Base-by-base conservation (phyloP, 2,113 vertebrate species). In the Anolis sagrei region DNA sequence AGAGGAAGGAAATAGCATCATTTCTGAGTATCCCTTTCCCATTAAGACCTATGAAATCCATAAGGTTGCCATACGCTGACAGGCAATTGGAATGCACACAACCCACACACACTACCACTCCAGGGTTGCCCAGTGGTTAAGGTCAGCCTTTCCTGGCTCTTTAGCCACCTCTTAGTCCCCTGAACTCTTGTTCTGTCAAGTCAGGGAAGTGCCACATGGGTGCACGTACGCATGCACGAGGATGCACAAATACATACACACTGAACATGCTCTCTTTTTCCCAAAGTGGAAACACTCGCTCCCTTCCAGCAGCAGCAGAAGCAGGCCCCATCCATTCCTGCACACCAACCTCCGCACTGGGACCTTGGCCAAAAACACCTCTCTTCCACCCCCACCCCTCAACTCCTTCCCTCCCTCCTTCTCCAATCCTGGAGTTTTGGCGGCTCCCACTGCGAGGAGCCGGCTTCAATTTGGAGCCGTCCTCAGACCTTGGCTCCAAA, bases 211-310 rank as follows among this genome's bases (percentile, higher is more conserved):
- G 48, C 5, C 74, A 27, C 54, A 19, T 19, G 0, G 48, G 36
- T 4, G 34, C 36, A 48, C 39, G 58, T 23, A 34, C 29, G 23
- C 19, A 11, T 34, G 34, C 34, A 34, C 19, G 23, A 19, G 10
- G 5, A 44, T 21, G 9, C 70, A 44, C 70, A 74, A 32, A 19
- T 34, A 32, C n/a, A 32, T n/a, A 32, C 49, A 27, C 18, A 5
- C 39, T 44, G 39, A 44, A 44, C 69, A 13, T 66, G 7, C 68
- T 44, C 80, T 7, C 48, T 44, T 29, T 39, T n/a, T n/a, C n/a
- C 49, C 49, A 82, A 83, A 82, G 80, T 77, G 75, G 79, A 82
- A 82, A 70, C 80, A 82, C 86, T 32, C 75, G 36, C 78, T 68
- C 54, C 58, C 39, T 77, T 48, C 51, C 81, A 72, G 49, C 75